Base-by-base conservation (phyloP, 2,888 invertebrate species). In the Eilema depressum region DNA sequence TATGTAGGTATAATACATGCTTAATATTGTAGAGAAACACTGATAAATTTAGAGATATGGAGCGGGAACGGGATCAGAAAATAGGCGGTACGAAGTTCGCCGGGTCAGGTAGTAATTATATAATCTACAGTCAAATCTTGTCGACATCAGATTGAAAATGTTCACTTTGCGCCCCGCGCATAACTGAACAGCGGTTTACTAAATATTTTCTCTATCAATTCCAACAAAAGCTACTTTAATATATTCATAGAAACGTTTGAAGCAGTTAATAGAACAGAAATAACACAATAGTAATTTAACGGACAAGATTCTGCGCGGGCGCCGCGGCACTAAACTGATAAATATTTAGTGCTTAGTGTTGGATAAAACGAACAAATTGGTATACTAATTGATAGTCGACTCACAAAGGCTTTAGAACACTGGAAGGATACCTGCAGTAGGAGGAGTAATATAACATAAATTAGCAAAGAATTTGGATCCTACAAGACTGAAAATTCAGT, bases 361-460 rank as follows among this genome's bases (percentile, higher is more conserved):
- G 74, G 83, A 82, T 85, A 82, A 74, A 83, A 78, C 71, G 73
- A 79, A 86, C 86, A 82, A 86, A 86, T 86, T 84, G 83, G 70
- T 80, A 73, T 72, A 77, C 69, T 78, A 79, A 83, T 84, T 73
- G 76, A 66, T 30, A 61, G 28, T 67, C 23, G 28, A 70, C 74
- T 70, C 66, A 71, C 73, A 74, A 47, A 17, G 60, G 20, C 74
- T 14, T 2, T n/a, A 53, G 59, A 59, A 26, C 23, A 61, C 47
- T n/a, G 12, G 53, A 53, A 53, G 20, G 20, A 53, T 2, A 8
- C n/a, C 1, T n/a, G n/a, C n/a, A n/a, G 33, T 37, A 1, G 30
- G 30, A 4, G 30, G 5, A 28, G n/a, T n/a, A n/a, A n/a, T 28
- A 5, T 28, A 3, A 28, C 5, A 28, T 28, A 3, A 28, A 2